Evolutionary conservation across 2,888 invertebrate species (phyloP), one percentile per base, ranked within the genome.

Genomic region (Luffia ferchaultella): DNA sequence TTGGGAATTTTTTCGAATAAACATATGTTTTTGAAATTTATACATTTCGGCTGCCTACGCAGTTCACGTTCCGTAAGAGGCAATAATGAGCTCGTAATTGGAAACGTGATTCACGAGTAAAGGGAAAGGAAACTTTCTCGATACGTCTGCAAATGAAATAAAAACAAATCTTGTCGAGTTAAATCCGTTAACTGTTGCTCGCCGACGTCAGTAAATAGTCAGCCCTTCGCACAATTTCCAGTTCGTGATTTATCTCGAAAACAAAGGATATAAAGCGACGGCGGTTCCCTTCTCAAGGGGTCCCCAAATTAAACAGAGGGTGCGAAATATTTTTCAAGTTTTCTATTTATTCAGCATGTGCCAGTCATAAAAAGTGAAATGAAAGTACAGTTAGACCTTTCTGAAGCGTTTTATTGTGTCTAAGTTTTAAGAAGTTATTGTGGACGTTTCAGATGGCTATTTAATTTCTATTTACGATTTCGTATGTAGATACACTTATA

Each of bases 201-300:
- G 40, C 40, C 16, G 16, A 42, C 42, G 18, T 50, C 46, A 19
- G 50, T 46, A 50, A 50, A 50, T 50, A 50, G 46, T 50, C 20
- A 30, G 41, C 16, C 50, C 46, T 46, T 46, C 43, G 42, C 50
- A 43, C 50, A 50, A 46, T 67, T 65, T 59, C 59, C 60, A 58
- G 64, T 63, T 62, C 69, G 68, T 68, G 68, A 68, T 68, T 65
- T 62, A 64, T 63, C 60, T 60, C 58, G 53, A 57, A 61, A 64
- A 63, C 64, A 64, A 64, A 62, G 67, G 67, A 70, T 69, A 64
- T 62, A 51, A 59, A 58, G 58, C 51, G 56, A 51, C 59, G 57
- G 58, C 51, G 56, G 57, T 52, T 52, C 54, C 20, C 44, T 43
- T n/a, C 19, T 54, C 45, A 49, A 55, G 57, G 57, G 53, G 46